A percentile compares a stretch with the other conserved stretches of the same genome.
These are phyloP conservation scores for Chrysopa pallens DNA, from an alignment of 1,140 invertebrate species.

Conservation along the genomic window DNA sequence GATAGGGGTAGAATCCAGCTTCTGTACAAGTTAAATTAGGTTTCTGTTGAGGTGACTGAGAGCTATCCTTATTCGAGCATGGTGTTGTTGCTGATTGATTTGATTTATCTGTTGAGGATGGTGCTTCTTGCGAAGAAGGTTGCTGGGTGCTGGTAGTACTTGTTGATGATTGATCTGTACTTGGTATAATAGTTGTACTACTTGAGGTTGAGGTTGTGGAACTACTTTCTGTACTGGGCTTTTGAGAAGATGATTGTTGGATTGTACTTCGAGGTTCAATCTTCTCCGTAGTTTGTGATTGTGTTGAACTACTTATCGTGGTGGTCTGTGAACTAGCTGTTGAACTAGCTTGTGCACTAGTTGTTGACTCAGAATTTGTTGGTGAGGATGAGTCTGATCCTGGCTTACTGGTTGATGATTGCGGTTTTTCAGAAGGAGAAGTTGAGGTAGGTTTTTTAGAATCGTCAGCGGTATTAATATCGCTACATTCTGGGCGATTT, in stretches of 20 bases:
- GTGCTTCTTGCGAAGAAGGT: constrained; percentile 1
- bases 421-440: constrained; percentile 6
- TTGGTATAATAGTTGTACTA: constrained; percentile 3
- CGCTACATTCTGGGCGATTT: constrained; percentile 8
- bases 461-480: not conserved
- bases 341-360: not conserved
- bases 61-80: not conserved
- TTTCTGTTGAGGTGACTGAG: not conserved
- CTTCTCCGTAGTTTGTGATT: constrained; percentile 5
- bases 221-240: constrained; percentile 4
- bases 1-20: constrained; percentile 50
- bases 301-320: constrained; percentile 4
- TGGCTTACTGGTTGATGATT: constrained; percentile 4
- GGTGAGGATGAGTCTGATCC: constrained; percentile 2
- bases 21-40: constrained; percentile 15
- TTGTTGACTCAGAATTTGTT: not conserved
- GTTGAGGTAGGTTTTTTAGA: constrained; percentile 1
- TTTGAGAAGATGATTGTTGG: constrained; percentile 4
- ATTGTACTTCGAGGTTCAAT: constrained; percentile 8
- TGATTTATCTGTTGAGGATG: not conserved
- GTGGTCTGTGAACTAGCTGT: constrained; percentile 3
- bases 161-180: constrained; percentile 3
- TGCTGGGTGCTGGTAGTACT: constrained; percentile 2
- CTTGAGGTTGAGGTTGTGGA: constrained; percentile 7
- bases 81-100: constrained; percentile 1